Evolutionary conservation across 2,888 invertebrate species (phyloP).

Genomic region (Alentia gelatinosa): DNA sequence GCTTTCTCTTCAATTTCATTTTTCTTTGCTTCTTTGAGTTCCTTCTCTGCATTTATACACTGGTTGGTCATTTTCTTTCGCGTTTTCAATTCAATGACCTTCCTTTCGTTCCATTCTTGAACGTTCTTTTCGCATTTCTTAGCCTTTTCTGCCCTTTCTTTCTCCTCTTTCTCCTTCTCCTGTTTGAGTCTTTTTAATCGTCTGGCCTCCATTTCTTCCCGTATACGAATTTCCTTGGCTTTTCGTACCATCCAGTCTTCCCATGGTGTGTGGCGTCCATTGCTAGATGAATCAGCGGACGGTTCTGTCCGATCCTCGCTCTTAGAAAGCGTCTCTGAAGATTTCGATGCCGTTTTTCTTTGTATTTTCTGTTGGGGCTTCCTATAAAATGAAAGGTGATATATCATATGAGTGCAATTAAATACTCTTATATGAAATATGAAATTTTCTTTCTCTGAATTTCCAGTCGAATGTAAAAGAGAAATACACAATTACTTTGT

Average conservation of each 20-base stretch:
- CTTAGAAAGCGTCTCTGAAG: background rate
- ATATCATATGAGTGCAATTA: too few species aligned
- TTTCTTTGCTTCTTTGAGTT: slow-evolving; percentile 63
- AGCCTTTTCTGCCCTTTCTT: slow-evolving; percentile 51
- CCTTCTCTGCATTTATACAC: slow-evolving; percentile 58
- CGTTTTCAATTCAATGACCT: slow-evolving; percentile 65
- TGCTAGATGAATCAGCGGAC: background rate
- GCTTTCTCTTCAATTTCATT: slow-evolving; percentile 63
- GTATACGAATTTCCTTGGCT: slow-evolving; percentile 70
- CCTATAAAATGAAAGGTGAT: background rate
- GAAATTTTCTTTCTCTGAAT: too few species aligned
- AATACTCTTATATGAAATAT: too few species aligned
- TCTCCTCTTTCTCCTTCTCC: slow-evolving; percentile 42
- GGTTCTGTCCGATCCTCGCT: background rate
- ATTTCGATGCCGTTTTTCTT: background rate
- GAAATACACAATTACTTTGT: too few species aligned
- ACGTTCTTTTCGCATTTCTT: slow-evolving; percentile 68
- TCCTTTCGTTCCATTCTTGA: slow-evolving; percentile 72
- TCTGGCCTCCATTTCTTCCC: slow-evolving; percentile 62
- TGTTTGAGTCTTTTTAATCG: slow-evolving; percentile 62
- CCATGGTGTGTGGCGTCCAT: slow-evolving; percentile 70
- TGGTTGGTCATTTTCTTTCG: slow-evolving; percentile 64
- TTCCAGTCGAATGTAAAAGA: too few species aligned
- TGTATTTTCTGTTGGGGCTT: background rate
- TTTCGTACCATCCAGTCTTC: slow-evolving; percentile 76